Conservation (phyloP, 2,888 invertebrate genomes). For the Drosophila gaucha region DNA sequence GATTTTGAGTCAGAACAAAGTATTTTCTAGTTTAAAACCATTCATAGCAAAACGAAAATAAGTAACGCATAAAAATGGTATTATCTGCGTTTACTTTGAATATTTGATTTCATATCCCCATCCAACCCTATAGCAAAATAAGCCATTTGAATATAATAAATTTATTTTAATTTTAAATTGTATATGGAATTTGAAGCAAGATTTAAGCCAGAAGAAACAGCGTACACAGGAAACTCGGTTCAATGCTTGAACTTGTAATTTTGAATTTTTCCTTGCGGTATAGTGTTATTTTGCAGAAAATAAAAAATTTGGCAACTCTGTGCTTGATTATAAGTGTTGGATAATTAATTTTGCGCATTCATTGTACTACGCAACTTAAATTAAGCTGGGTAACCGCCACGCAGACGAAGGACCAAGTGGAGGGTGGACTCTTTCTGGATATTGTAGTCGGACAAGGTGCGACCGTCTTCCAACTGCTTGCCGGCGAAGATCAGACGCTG, state of each 20-base stretch:
- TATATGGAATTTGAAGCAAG: constrained; percentile 49
- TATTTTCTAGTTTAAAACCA: no score
- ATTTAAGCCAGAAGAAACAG: constrained; percentile 44
- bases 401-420: constrained; percentile 46
- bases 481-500: constrained; percentile 53
- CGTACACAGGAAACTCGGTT: constrained; percentile 20
- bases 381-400: constrained; percentile 87
- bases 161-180: constrained; percentile 30
- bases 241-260: constrained; percentile 49
- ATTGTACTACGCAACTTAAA: constrained; percentile 17
- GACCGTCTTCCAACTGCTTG: constrained; percentile 50
- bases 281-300: constrained; percentile 33
- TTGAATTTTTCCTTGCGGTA: constrained; percentile 33
- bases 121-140: background rate
- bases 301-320: constrained; percentile 37
- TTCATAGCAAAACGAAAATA: no score
- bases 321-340: constrained; percentile 24
- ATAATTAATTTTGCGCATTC: background rate
- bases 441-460: constrained; percentile 46
- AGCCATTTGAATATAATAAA: constrained; percentile 10
- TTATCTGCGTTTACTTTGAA: no score
- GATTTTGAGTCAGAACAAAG: no score
- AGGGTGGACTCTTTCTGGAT: constrained; percentile 51
- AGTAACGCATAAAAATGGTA: no score
- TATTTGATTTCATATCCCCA: background rate